Evolutionary conservation across 2,888 invertebrate genomes (phyloP).

Genomic region (Agriopis aurantiaria): DNA sequence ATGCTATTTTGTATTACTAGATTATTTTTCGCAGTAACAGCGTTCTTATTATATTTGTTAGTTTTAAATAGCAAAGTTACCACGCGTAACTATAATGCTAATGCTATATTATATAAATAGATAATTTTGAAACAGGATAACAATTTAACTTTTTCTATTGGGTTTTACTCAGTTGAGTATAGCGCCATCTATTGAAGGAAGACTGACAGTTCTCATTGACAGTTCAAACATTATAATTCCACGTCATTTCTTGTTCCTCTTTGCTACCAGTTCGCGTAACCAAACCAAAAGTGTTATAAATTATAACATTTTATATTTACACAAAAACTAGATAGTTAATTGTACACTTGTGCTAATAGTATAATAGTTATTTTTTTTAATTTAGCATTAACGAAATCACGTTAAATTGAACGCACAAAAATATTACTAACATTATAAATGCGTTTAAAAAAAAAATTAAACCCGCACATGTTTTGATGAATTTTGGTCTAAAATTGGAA

Average conservation of each 20-base stretch:
- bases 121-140: background rate
- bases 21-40: conserved; percentile 10
- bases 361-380: background rate
- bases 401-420: background rate
- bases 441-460: too few species aligned
- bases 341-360: conserved; percentile 3
- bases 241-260: background rate
- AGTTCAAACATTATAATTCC: background rate
- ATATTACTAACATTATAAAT: background rate
- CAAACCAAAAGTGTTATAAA: background rate
- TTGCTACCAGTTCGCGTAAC: background rate
- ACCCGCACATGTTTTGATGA: background rate
- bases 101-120: conserved; percentile 12
- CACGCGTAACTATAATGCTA: background rate
- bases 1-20: conserved; percentile 12
- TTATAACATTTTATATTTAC: background rate
- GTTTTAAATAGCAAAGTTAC: background rate
- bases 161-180: too few species aligned
- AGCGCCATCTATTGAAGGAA: too few species aligned
- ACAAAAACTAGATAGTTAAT: conserved; percentile 13
- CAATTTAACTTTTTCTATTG: too few species aligned
- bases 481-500: background rate
- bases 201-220: too few species aligned
- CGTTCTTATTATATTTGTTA: conserved; percentile 4
- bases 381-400: background rate